Evolutionary conservation across 2,797 vertebrate species (phyloP).

Genomic region (Rallus crepitans): DNA sequence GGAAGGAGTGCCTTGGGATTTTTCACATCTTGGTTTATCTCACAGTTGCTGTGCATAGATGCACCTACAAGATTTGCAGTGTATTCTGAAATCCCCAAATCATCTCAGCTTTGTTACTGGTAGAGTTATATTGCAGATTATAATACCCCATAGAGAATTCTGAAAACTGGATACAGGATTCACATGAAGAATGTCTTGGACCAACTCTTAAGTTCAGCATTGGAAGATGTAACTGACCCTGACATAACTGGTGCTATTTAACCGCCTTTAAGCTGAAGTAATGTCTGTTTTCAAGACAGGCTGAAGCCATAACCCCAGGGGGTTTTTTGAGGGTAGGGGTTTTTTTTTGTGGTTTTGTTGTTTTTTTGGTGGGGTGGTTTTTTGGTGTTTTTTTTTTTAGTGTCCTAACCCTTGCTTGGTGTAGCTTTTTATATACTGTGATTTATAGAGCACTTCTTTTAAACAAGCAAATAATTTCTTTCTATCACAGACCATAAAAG

Average conservation of each 20-base stretch:
- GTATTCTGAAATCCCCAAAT: background rate
- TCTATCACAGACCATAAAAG: slow-evolving; percentile 19
- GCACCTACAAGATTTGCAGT: background rate
- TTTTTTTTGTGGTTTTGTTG: background rate
- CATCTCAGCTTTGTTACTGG: background rate
- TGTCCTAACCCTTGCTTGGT: background rate
- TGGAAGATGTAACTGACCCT: background rate
- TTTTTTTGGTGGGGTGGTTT: background rate
- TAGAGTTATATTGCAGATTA: background rate
- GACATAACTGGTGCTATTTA: background rate
- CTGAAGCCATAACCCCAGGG: background rate
- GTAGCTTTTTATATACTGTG: background rate
- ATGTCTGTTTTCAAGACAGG: background rate
- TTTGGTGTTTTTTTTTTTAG: background rate
- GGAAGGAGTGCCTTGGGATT: background rate
- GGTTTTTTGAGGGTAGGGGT: no score
- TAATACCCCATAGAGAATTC: background rate
- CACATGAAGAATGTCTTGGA: background rate
- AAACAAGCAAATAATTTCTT: slow-evolving; percentile 32
- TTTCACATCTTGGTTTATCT: background rate
- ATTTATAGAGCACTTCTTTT: slow-evolving; percentile 17
- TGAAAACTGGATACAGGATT: background rate
- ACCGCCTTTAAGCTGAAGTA: background rate
- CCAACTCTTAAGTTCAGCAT: background rate
- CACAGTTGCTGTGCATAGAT: background rate